Evolutionary conservation across 2,797 vertebrate species (phyloP).

Genomic region (Gastrophryne carolinensis): DNA sequence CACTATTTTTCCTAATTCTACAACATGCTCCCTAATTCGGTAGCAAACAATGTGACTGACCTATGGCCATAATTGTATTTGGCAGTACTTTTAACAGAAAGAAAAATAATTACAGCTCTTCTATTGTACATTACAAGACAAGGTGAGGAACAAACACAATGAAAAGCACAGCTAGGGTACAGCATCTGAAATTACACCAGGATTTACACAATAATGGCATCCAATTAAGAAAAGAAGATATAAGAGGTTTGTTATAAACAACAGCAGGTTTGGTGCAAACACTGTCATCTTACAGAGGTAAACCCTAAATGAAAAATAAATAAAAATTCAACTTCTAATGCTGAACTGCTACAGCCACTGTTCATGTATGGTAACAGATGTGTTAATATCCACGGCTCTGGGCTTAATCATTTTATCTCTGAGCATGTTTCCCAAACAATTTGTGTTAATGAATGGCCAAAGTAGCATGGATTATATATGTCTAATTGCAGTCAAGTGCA

Average conservation of each 20-base stretch:
- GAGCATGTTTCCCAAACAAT: conserved; percentile 82
- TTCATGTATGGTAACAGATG: conserved; percentile 69
- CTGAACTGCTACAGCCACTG: conserved; percentile 68
- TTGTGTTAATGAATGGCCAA: conserved; percentile 80
- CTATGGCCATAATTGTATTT: conserved; percentile 11
- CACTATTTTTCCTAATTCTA: no score
- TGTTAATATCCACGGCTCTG: conserved; percentile 76
- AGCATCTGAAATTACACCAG: conserved; percentile 60
- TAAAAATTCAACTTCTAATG: conserved; percentile 62
- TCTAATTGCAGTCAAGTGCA: conserved; percentile 81
- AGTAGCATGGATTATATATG: conserved; percentile 83
- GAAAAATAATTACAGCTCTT: conserved; percentile 32
- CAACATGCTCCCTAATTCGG: no score
- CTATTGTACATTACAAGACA: conserved; percentile 2
- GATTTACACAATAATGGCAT: conserved; percentile 70
- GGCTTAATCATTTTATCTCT: conserved; percentile 79
- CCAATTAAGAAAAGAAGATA: conserved; percentile 73
- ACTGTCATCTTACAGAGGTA: conserved; percentile 61
- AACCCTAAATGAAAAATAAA: conserved; percentile 60
- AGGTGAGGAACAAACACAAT: conserved; percentile 55
- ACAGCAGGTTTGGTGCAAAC: conserved; percentile 68
- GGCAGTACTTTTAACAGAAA: neutral
- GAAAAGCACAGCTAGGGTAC: conserved; percentile 58
- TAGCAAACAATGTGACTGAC: neutral
- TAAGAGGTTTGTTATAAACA: conserved; percentile 74